phyloP scores from a whole-genome alignment of 2,888 invertebrate genomes.

The Gibbula magus region DNA sequence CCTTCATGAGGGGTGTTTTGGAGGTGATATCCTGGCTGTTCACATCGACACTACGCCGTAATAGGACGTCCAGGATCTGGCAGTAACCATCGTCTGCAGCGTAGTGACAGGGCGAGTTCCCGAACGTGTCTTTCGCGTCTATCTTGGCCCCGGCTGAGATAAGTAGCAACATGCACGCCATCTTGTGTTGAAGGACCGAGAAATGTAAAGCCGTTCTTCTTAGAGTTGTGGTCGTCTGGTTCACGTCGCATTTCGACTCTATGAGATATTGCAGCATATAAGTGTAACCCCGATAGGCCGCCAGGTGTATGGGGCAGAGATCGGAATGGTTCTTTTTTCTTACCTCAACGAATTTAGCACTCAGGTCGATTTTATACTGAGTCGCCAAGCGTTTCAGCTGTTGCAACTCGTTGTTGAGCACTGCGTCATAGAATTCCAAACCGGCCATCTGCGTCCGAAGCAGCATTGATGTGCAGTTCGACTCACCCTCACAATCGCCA shows the following conservation, averaged over 20 bases:
- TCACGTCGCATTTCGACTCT: slow-evolving; percentile 73
- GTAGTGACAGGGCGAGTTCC: slow-evolving; percentile 74
- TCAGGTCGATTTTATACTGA: slow-evolving; percentile 73
- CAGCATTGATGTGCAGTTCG: slow-evolving; percentile 52
- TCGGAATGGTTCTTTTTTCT: slow-evolving; percentile 74
- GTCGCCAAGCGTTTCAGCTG: slow-evolving; percentile 71
- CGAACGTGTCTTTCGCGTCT: slow-evolving; percentile 74
- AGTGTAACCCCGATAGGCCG: slow-evolving; percentile 73
- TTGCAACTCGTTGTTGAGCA: slow-evolving; percentile 73
- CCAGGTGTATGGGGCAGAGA: slow-evolving; percentile 73
- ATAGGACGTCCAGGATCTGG: slow-evolving; percentile 71
- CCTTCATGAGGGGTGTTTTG: slow-evolving; percentile 75
- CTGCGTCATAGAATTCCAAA: slow-evolving; percentile 73
- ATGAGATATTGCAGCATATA: slow-evolving; percentile 72
- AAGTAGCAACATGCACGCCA: slow-evolving; percentile 73
- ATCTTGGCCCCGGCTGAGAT: slow-evolving; percentile 72
- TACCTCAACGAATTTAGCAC: slow-evolving; percentile 73
- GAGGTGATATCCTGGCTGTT: slow-evolving; percentile 74
- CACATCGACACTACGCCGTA: slow-evolving; percentile 70
- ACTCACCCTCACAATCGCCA: slow-evolving; percentile 29
- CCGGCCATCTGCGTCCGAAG: slow-evolving; percentile 70
- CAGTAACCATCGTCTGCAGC: slow-evolving; percentile 74
- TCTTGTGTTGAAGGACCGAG: slow-evolving; percentile 74
- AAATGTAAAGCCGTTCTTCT: slow-evolving; percentile 74
- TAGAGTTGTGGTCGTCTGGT: slow-evolving; percentile 71